These are phyloP conservation scores for Drosophila nigromelanica DNA, from an alignment of 1,140 invertebrate species.

Conservation along the genomic window DNA sequence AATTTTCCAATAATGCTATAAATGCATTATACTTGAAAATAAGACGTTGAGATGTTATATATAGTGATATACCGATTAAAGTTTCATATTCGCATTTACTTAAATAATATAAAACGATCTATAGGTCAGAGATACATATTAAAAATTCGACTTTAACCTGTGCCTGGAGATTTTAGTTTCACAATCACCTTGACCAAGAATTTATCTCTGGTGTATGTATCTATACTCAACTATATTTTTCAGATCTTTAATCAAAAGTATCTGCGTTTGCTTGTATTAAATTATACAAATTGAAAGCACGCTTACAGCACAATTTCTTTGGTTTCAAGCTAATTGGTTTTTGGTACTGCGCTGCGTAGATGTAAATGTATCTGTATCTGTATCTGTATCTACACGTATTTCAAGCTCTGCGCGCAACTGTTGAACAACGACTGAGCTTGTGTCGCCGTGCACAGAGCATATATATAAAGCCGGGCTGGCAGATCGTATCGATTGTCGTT, in stretches of 20 bases:
- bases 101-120: not conserved
- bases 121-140: not conserved
- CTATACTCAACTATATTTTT: too few species aligned
- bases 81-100: not conserved
- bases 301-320: conserved; percentile 1
- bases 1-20: too few species aligned
- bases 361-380: not conserved
- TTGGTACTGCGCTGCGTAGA: not conserved
- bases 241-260: too few species aligned
- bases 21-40: too few species aligned
- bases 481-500: conserved; percentile 15
- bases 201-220: not conserved
- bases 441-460: not conserved
- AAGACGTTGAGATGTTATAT: not conserved
- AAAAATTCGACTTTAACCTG: too few species aligned
- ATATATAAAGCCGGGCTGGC: conserved; percentile 6
- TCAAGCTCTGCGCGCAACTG: conserved; percentile 20
- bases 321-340: not conserved
- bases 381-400: not conserved
- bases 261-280: too few species aligned
- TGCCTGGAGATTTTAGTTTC: not conserved
- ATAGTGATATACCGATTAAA: not conserved
- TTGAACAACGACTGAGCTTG: conserved; percentile 27
- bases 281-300: not conserved
- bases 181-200: not conserved